Conservation (phyloP, 2,888 invertebrate species). For the Tortricodes alternella region DNA sequence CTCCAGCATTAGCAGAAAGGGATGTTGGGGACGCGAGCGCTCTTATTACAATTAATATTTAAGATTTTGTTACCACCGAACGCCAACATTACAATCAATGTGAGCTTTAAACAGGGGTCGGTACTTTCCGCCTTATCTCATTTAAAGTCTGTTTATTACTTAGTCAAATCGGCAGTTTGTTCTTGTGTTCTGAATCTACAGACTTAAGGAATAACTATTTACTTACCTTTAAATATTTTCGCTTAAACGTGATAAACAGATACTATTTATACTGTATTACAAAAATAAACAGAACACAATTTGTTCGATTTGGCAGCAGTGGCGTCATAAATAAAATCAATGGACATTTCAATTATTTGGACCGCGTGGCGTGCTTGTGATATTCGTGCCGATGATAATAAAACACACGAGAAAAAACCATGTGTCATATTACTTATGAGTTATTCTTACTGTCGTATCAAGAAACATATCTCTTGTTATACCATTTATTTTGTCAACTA, state of each 20-base stretch:
- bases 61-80: slow-evolving; percentile 60
- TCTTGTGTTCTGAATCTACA: not conserved
- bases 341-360: slow-evolving; percentile 81
- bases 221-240: not conserved
- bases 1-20: slow-evolving; percentile 74
- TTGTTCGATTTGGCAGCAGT: slow-evolving; percentile 55
- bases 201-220: not conserved
- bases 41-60: slow-evolving; percentile 77
- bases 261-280: not conserved
- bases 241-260: too few species aligned
- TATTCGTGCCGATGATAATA: slow-evolving; percentile 77
- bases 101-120: slow-evolving; percentile 2
- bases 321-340: slow-evolving; percentile 76
- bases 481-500: not conserved
- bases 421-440: slow-evolving; percentile 22
- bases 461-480: slow-evolving; percentile 33
- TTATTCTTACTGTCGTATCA: slow-evolving; percentile 37
- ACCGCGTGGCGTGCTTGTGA: slow-evolving; percentile 77
- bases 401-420: slow-evolving; percentile 64
- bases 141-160: not conserved
- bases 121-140: not conserved
- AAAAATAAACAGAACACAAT: not conserved
- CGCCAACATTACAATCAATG: slow-evolving; percentile 27
- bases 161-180: not conserved
- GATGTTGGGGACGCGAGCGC: slow-evolving; percentile 57